Evolutionary conservation across 2,113 vertebrate genomes (phyloP).

Genomic region (Hucho hucho): DNA sequence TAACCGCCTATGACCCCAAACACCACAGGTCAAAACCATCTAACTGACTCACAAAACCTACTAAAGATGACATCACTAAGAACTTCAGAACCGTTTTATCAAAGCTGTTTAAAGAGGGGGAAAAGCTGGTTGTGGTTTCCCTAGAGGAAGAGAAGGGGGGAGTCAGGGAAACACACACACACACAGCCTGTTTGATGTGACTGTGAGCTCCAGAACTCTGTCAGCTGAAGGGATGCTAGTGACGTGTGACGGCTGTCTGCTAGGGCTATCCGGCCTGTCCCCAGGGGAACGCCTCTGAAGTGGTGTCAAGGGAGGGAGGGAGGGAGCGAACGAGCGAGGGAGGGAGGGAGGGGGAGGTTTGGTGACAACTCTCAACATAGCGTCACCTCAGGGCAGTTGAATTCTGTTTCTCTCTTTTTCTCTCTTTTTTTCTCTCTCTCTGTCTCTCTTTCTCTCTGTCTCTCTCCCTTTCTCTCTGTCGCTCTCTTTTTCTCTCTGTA

Average conservation of each 20-base stretch:
- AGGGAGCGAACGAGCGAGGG: neutral
- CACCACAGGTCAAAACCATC: neutral
- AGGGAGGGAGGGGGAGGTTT: neutral
- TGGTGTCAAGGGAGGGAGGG: neutral
- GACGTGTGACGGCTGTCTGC: neutral
- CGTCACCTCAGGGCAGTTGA: neutral
- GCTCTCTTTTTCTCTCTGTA: no score
- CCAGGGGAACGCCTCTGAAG: neutral
- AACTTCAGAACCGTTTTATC: neutral
- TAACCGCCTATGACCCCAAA: neutral
- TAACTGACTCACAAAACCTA: neutral
- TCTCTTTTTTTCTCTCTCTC: no score
- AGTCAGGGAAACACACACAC: neutral
- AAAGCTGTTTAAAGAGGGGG: neutral
- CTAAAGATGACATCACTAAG: neutral
- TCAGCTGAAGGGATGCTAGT: neutral
- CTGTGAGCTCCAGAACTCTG: neutral
- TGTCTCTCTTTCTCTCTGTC: no score
- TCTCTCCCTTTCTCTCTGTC: no score
- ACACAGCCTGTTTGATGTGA: neutral
- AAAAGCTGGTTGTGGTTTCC: neutral
- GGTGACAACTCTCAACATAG: neutral
- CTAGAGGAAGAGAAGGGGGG: neutral
- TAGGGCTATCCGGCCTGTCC: neutral
- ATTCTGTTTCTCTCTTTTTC: neutral